These are phyloP conservation scores for Girardinus metallicus DNA, from an alignment of 2,797 vertebrate genomes.

Conservation along the genomic window DNA sequence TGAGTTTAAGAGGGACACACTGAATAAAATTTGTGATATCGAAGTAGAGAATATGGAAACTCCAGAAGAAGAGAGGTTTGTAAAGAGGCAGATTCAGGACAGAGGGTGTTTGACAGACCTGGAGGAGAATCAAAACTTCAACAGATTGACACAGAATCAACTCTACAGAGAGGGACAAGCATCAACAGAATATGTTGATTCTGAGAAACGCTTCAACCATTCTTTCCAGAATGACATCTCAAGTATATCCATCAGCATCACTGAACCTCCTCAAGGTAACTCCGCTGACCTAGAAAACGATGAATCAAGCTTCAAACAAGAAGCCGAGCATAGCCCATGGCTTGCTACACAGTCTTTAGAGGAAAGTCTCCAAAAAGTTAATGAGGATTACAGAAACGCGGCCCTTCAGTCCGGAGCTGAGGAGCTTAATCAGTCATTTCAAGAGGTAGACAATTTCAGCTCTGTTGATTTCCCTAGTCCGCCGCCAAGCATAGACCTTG, in stretches of 20 bases:
- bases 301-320: slow-evolving; percentile 44
- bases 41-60: slow-evolving; percentile 82
- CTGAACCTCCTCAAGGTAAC: slow-evolving; percentile 44
- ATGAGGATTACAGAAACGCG: slow-evolving; percentile 48
- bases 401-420: slow-evolving; percentile 52
- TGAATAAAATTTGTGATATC: slow-evolving; percentile 27
- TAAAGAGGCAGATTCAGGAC: slow-evolving; percentile 34
- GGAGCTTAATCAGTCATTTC: slow-evolving; percentile 58
- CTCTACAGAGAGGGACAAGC: slow-evolving; percentile 40
- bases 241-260: slow-evolving; percentile 51
- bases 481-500: slow-evolving; percentile 75
- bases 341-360: slow-evolving; percentile 27
- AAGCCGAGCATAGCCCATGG: slow-evolving; percentile 37
- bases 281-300: slow-evolving; percentile 52
- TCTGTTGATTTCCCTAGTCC: slow-evolving; percentile 81
- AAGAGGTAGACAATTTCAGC: slow-evolving; percentile 74
- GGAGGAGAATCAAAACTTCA: slow-evolving; percentile 80
- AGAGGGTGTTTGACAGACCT: slow-evolving; percentile 43
- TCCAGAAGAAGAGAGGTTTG: slow-evolving; percentile 66
- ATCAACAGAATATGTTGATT: slow-evolving; percentile 25
- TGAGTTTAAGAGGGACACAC: slow-evolving; percentile 26
- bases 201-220: slow-evolving; percentile 42
- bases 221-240: slow-evolving; percentile 40
- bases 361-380: slow-evolving; percentile 32
- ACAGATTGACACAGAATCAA: slow-evolving; percentile 67